Base-by-base conservation (phyloP, 2,888 invertebrate genomes). In the Ophion slaviceki region DNA sequence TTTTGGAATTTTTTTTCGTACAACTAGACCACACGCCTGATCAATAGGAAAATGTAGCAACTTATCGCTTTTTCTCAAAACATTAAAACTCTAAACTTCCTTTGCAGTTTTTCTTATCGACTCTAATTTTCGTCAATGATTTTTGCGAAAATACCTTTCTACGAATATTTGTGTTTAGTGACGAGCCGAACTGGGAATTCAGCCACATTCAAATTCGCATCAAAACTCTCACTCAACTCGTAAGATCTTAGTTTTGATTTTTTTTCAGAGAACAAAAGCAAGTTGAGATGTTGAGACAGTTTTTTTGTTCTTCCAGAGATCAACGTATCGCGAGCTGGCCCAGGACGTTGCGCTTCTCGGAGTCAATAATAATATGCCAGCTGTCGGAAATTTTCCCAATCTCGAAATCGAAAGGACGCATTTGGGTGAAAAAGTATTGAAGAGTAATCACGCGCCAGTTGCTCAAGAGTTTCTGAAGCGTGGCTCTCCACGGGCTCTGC, bases 381-480 rank as follows among this genome's bases (percentile, higher is more conserved):
- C 95, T 57, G 90, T 94, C 36, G 93, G 95, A 85, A 95, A 96
- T 89, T 95, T 95, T 92, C 89, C 95, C 71, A 95, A 95, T 85
- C 94, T 97, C 75, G 96, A 97, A 92, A 95, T 95, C 5, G 97
- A 98, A 92, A 94, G 97, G 82, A 96, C 96, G 32, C 94, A 95
- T 28, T 94, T 97, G n/a, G 98, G 98, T 2, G 97, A 97, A 91
- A 95, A 96, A 88, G 97, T 98, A 20, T 94, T 98, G 17, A 95
- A 95, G 24, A 96, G 96, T 70, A 97, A 97, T 87, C 97, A 98
- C 92, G 97, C 98, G 0, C 98, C 98, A 0, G 95, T 98, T 57
- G 97, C 98, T 61, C 98, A 98, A 93, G 98, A 99, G 94, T 98
- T 97, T 93, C 94, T 98, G 14, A 99, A 99, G 94, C 96, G 96